Evolutionary conservation across 2,113 vertebrate genomes (phyloP).

Genomic region (Pipra filicauda): DNA sequence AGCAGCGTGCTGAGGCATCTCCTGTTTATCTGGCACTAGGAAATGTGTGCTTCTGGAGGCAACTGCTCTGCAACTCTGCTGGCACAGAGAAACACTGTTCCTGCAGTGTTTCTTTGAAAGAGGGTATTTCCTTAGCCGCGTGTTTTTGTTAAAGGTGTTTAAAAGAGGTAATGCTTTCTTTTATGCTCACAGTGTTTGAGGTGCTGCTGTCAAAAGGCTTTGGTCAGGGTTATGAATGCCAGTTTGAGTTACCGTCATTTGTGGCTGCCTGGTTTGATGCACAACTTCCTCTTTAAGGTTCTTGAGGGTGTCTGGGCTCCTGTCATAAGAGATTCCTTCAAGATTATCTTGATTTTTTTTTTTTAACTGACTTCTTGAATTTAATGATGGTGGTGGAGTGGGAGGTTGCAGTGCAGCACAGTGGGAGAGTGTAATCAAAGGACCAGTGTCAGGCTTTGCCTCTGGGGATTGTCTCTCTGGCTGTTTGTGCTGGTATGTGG

Average conservation of each 20-base stretch:
- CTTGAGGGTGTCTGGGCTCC: background rate
- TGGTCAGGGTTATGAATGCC: background rate
- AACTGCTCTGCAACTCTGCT: background rate
- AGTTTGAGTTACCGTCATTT: background rate
- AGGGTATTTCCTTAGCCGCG: background rate
- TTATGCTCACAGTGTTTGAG: background rate
- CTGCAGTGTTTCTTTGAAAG: background rate
- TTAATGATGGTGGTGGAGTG: background rate
- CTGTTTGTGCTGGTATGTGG: background rate
- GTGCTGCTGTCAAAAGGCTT: background rate
- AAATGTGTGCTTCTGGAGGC: background rate
- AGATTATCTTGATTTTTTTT: background rate
- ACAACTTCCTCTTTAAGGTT: background rate
- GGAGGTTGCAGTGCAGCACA: background rate
- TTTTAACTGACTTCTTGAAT: background rate
- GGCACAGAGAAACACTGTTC: background rate
- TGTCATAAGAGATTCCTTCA: background rate
- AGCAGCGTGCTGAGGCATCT: background rate
- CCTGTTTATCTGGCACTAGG: background rate
- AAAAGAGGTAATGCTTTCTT: background rate
- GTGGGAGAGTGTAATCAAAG: background rate
- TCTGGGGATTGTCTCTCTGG: background rate
- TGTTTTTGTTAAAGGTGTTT: background rate
- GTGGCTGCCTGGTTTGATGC: background rate
- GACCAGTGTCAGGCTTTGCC: background rate